Conservation (phyloP, 2,888 invertebrate genomes). For the Protophormia terraenovae region DNA sequence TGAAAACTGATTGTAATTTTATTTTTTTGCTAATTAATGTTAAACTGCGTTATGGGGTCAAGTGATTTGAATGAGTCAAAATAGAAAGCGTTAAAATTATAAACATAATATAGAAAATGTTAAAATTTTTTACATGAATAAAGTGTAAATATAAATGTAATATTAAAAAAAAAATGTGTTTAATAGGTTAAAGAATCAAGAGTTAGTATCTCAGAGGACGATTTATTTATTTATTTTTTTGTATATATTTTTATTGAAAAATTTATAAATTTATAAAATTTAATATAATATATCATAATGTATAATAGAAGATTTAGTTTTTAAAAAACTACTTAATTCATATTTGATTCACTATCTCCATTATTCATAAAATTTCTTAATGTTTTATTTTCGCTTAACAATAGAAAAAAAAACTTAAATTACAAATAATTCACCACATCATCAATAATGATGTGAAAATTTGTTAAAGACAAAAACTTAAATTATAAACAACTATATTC, state of each 20-base stretch:
- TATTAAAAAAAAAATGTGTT: no score
- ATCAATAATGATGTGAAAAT: slow-evolving; percentile 38
- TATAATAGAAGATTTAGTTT: not conserved
- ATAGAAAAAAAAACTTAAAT: not conserved
- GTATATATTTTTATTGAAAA: no score
- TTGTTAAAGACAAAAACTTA: not conserved
- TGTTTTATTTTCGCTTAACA: not conserved
- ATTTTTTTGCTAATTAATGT: not conserved
- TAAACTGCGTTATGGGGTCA: not conserved
- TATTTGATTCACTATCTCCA: not conserved
- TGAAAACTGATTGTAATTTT: not conserved
- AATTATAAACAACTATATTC: slow-evolving; percentile 2
- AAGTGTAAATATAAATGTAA: no score
- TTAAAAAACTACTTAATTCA: not conserved
- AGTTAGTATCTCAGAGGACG: no score
- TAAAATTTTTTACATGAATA: no score
- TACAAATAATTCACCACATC: slow-evolving; percentile 29
- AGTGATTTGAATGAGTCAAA: not conserved
- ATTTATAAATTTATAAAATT: no score
- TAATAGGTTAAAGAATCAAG: no score
- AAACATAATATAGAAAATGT: no score
- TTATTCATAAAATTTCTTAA: not conserved
- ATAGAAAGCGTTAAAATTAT: not conserved
- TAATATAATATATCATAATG: no score
- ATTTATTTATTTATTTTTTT: no score